Evolutionary conservation across 2,888 invertebrate genomes (phyloP).

Genomic region (Drosophila kokeensis): DNA sequence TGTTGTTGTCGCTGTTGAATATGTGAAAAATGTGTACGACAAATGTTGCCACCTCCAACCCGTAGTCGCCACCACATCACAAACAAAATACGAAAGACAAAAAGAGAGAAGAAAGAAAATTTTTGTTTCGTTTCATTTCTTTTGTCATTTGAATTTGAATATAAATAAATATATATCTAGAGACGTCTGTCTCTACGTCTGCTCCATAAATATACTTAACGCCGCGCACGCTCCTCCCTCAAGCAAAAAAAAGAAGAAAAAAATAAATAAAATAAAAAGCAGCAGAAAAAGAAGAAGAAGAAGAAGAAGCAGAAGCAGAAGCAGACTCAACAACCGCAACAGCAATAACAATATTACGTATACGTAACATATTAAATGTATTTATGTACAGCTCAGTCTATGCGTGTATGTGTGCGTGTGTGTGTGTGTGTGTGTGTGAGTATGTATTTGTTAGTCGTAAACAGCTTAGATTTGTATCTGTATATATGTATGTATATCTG

Average conservation of each 20-base stretch:
- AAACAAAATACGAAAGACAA: slow-evolving; percentile 20
- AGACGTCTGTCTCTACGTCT: slow-evolving; percentile 63
- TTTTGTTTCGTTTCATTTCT: slow-evolving; percentile 73
- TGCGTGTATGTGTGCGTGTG: not conserved
- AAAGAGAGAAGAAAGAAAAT: slow-evolving; percentile 61
- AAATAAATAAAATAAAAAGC: not conserved
- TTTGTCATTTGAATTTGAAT: slow-evolving; percentile 76
- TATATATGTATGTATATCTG: slow-evolving; percentile 4
- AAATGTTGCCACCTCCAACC: slow-evolving; percentile 53
- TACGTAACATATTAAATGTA: slow-evolving; percentile 50
- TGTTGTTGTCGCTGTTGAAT: slow-evolving; percentile 42
- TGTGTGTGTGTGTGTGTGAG: slow-evolving; percentile 1
- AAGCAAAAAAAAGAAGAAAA: not conserved
- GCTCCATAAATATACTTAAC: slow-evolving; percentile 51
- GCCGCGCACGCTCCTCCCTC: not conserved
- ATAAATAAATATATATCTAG: slow-evolving; percentile 68
- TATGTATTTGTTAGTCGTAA: slow-evolving; percentile 17
- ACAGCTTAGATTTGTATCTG: slow-evolving; percentile 11
- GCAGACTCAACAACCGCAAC: slow-evolving; percentile 16
- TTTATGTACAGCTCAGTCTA: not conserved
- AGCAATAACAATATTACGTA: slow-evolving; percentile 52
- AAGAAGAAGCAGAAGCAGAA: not conserved
- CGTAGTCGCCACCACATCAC: slow-evolving; percentile 9
- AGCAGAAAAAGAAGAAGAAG: not conserved
- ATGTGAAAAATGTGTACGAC: slow-evolving; percentile 80